phyloP scores from a whole-genome alignment of 2,113 vertebrate genomes.

The Ochotona princeps region DNA sequence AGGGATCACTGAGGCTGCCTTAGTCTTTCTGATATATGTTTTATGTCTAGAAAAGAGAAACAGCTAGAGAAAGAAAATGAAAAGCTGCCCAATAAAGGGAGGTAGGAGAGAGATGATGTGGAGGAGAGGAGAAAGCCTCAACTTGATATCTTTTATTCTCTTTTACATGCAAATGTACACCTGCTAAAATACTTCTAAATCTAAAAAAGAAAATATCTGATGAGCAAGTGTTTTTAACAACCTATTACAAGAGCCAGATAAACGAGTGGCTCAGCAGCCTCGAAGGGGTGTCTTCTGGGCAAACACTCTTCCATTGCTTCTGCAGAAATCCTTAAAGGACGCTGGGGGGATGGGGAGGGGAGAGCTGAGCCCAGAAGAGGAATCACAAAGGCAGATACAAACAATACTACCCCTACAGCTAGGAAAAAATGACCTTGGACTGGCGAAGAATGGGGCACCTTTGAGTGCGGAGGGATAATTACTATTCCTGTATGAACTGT shows the following conservation, averaged over 20 bases:
- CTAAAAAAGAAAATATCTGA: constrained; percentile 78
- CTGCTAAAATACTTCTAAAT: constrained; percentile 82
- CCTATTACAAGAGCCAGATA: constrained; percentile 69
- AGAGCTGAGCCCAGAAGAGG: constrained; percentile 46
- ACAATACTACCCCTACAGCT: constrained; percentile 28
- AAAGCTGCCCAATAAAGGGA: constrained; percentile 69
- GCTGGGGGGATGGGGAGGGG: neutral
- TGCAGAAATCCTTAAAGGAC: constrained; percentile 69
- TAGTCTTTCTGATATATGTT: constrained; percentile 63
- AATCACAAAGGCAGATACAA: constrained; percentile 64
- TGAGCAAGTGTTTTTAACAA: constrained; percentile 79
- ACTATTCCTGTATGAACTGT: constrained; percentile 22
- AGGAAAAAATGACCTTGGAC: constrained; percentile 64
- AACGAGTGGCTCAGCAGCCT: constrained; percentile 37
- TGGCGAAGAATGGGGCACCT: constrained; percentile 37
- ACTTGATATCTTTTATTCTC: constrained; percentile 78
- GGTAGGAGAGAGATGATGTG: constrained; percentile 55
- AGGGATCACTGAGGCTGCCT: constrained; percentile 37
- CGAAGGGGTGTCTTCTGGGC: constrained; percentile 46
- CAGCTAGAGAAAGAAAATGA: constrained; percentile 62
- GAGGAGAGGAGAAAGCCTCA: constrained; percentile 66
- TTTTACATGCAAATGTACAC: constrained; percentile 83
- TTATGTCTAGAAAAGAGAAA: constrained; percentile 68
- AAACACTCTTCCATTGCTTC: constrained; percentile 60
- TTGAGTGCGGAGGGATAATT: constrained; percentile 25